Evolutionary conservation across 2,888 invertebrate genomes (phyloP).

Genomic region (Oligia latruncula): DNA sequence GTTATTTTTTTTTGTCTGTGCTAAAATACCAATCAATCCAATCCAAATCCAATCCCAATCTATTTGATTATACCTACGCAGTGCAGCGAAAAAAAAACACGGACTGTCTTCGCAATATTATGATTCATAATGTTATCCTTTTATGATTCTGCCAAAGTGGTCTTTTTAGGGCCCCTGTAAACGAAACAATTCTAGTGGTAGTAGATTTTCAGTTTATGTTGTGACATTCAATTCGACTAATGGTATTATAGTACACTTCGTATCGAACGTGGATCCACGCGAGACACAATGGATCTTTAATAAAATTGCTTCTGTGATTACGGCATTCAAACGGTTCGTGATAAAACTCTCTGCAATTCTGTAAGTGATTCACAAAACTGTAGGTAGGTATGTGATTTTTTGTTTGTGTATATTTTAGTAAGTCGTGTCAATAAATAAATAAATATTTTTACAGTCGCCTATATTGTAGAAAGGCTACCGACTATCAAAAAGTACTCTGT

Average conservation of each 20-base stretch:
- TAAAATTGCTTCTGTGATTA: not conserved
- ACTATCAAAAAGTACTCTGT: too few relatives aligned
- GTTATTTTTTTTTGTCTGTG: too few relatives aligned
- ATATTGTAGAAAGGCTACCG: not conserved
- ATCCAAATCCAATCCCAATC: too few relatives aligned
- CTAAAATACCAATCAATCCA: too few relatives aligned
- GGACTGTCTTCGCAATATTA: too few relatives aligned
- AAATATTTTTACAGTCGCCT: not conserved
- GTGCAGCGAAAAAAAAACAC: too few relatives aligned
- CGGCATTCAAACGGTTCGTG: not conserved
- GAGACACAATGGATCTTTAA: not conserved
- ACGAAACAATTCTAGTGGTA: not conserved
- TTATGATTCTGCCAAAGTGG: too few relatives aligned
- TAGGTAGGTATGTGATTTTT: not conserved
- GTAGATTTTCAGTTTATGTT: not conserved
- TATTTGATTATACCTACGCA: too few relatives aligned
- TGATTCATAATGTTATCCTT: too few relatives aligned
- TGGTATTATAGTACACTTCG: not conserved
- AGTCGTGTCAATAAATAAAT: not conserved
- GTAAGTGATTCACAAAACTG: not conserved
- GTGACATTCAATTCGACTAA: not conserved
- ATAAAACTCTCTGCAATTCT: not conserved
- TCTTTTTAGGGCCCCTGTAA: not conserved
- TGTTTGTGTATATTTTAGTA: not conserved
- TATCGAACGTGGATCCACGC: not conserved